Conservation (phyloP, 2,888 invertebrate species). For the Perdita meconis region DNA sequence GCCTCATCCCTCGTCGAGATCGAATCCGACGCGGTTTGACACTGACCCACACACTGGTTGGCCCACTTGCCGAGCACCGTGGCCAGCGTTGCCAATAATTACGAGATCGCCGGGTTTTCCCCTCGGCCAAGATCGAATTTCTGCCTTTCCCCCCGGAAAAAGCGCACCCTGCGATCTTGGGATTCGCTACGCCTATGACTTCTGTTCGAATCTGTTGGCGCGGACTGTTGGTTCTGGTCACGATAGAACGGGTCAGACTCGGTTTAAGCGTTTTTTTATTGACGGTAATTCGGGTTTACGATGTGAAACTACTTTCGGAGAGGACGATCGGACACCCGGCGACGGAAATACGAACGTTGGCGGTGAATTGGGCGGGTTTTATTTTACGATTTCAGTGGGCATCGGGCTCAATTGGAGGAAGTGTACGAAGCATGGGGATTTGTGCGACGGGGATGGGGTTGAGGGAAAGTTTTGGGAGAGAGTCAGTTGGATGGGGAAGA, state of each 20-base stretch:
- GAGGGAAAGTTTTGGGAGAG: too few relatives aligned
- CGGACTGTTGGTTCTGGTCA: neutral
- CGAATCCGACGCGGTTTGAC: constrained; percentile 76
- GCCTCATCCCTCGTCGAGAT: constrained; percentile 65
- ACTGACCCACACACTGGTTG: constrained; percentile 80
- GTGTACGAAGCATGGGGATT: neutral
- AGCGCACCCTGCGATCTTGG: neutral
- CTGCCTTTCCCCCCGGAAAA: neutral
- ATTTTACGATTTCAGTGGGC: constrained; percentile 7
- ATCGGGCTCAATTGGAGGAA: neutral
- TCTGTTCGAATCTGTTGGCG: neutral
- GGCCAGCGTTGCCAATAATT: constrained; percentile 53
- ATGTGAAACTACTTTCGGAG: constrained; percentile 13
- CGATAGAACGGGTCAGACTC: neutral
- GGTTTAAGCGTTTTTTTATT: constrained; percentile 19
- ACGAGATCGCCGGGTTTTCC: constrained; percentile 22
- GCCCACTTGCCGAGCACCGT: constrained; percentile 75
- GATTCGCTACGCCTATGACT: neutral
- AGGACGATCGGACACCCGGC: constrained; percentile 5
- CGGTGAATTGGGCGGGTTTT: neutral
- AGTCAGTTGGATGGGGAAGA: too few relatives aligned
- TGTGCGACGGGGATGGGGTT: neutral
- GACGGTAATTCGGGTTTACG: constrained; percentile 36
- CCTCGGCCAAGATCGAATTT: constrained; percentile 15
- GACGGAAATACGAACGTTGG: neutral